Conservation (phyloP, 2,888 invertebrate genomes). For the Thumatha senex region DNA sequence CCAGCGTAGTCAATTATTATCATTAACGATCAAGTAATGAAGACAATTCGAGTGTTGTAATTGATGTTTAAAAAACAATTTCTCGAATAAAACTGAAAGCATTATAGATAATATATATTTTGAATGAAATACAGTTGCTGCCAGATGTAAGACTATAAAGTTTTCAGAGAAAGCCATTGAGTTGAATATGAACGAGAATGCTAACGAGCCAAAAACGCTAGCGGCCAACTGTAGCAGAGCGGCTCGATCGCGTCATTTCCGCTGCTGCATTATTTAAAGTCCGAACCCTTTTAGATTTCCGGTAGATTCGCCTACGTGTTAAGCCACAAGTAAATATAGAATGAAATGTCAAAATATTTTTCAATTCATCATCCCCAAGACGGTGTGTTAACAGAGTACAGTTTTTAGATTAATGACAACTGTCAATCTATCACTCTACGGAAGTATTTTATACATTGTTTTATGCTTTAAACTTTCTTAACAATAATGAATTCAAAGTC, state of each 20-base stretch:
- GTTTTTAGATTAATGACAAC: not conserved
- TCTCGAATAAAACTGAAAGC: constrained; percentile 12
- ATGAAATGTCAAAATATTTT: constrained; percentile 5
- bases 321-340: constrained; percentile 14
- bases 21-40: constrained; percentile 19
- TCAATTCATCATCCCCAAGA: constrained; percentile 1
- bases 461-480: not conserved
- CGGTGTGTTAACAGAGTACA: constrained; percentile 1
- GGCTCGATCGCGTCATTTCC: constrained; percentile 53
- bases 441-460: not conserved
- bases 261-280: constrained; percentile 47
- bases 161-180: constrained; percentile 39
- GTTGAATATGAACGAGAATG: constrained; percentile 26
- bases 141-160: constrained; percentile 33
- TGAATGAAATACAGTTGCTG: constrained; percentile 30
- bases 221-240: constrained; percentile 38
- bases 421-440: not conserved
- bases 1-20: constrained; percentile 14
- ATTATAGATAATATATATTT: constrained; percentile 19
- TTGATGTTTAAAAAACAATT: constrained; percentile 1
- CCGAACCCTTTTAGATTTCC: constrained; percentile 51
- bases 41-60: not conserved
- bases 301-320: constrained; percentile 30
- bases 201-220: constrained; percentile 44
- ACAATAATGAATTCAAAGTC: too few relatives aligned